These are phyloP conservation scores for Melieria crassipennis DNA, from an alignment of 2,888 invertebrate species.

Conservation along the genomic window DNA sequence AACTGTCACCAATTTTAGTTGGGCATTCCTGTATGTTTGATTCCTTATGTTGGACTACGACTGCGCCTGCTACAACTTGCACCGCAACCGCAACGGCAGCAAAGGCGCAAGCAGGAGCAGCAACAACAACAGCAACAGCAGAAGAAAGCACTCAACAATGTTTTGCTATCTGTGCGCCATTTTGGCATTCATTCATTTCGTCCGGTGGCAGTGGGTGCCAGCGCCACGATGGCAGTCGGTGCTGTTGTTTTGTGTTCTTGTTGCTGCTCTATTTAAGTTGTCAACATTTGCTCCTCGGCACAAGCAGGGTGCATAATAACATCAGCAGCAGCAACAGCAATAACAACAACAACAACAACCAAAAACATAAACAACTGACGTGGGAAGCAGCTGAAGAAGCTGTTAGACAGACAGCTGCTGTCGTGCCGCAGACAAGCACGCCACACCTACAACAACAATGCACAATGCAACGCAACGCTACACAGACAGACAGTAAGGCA, in stretches of 20 bases:
- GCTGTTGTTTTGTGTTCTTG: conserved; percentile 13
- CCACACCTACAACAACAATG: no score
- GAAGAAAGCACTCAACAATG: background rate
- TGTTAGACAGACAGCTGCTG: conserved; percentile 18
- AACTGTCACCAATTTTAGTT: no score
- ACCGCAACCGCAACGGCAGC: background rate
- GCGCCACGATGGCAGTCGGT: no score
- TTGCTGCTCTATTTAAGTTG: conserved; percentile 33
- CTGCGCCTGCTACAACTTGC: no score
- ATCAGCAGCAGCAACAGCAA: conserved; percentile 14
- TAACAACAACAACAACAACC: conserved; percentile 25
- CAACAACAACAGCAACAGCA: background rate
- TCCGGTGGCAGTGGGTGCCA: no score
- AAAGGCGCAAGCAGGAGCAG: background rate
- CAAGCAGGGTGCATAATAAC: conserved; percentile 18
- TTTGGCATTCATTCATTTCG: no score
- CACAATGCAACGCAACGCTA: no score
- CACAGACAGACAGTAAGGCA: conserved; percentile 16
- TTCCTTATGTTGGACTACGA: no score
- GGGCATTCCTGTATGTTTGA: no score
- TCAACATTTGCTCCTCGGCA: conserved; percentile 34
- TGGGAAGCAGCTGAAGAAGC: conserved; percentile 17
- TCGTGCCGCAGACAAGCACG: no score
- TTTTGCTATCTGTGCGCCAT: background rate
- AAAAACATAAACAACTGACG: conserved; percentile 21